Evolutionary conservation across 2,797 vertebrate genomes (phyloP).

Genomic region (Mastacembelus armatus): DNA sequence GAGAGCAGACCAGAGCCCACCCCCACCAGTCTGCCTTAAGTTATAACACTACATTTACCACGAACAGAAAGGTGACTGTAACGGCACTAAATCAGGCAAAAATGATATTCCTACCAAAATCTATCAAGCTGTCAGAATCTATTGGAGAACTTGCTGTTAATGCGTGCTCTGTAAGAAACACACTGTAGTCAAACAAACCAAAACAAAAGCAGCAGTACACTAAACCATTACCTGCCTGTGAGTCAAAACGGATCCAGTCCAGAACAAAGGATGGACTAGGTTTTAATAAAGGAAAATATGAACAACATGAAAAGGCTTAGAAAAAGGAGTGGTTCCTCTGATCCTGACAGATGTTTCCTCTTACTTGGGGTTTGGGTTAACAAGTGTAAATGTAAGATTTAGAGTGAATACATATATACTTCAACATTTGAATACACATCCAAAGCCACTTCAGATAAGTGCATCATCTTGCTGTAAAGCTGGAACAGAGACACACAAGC

Average conservation of each 20-base stretch:
- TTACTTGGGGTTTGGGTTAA: conserved; percentile 12
- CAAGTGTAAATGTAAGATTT: too few relatives aligned
- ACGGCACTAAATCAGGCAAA: neutral
- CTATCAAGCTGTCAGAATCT: neutral
- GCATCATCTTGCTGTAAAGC: neutral
- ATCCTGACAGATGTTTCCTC: conserved; percentile 44
- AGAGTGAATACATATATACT: too few relatives aligned
- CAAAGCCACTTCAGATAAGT: neutral
- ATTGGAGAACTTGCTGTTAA: neutral
- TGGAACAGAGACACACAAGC: neutral
- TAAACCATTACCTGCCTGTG: conserved; percentile 28
- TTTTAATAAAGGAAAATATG: conserved; percentile 72
- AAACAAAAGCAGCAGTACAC: conserved; percentile 10
- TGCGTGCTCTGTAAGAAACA: neutral
- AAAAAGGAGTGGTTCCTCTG: conserved; percentile 56
- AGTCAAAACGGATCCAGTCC: conserved; percentile 51
- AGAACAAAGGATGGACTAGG: conserved; percentile 34
- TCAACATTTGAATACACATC: too few relatives aligned
- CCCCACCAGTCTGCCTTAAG: too few relatives aligned
- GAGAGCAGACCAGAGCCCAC: neutral
- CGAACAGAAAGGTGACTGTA: too few relatives aligned
- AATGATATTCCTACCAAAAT: neutral
- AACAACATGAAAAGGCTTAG: conserved; percentile 56
- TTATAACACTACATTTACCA: too few relatives aligned
- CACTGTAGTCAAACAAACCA: neutral